Percentiles rank a stretch among this genome's conserved stretches.
These are phyloP conservation scores for Arctocebus calabarensis DNA, from an alignment of 2,797 vertebrate species.

Conservation along the genomic window DNA sequence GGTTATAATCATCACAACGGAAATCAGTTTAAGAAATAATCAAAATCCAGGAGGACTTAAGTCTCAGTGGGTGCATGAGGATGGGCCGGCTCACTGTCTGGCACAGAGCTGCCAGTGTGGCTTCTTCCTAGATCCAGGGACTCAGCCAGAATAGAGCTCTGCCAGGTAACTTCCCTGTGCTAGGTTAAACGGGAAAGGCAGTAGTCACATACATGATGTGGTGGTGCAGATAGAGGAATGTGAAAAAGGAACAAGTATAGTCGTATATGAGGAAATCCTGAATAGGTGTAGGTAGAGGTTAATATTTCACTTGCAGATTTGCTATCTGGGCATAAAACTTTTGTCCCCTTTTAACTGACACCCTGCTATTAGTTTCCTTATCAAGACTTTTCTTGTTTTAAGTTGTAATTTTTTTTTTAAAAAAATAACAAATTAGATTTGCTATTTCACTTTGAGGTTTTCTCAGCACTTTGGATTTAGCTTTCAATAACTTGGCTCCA, in stretches of 20 bases:
- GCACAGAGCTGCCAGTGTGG: background rate
- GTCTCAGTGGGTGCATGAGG: background rate
- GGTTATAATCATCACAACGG: background rate
- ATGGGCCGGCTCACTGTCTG: background rate
- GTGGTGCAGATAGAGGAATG: background rate
- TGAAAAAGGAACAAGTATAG: background rate
- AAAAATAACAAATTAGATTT: background rate
- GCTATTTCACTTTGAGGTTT: constrained; percentile 33
- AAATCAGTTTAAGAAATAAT: background rate
- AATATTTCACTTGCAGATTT: background rate
- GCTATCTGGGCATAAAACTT: background rate
- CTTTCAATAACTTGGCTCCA: constrained; percentile 39
- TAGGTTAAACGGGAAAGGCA: background rate
- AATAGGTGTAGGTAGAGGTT: background rate
- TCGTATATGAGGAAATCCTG: background rate
- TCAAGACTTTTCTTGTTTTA: background rate
- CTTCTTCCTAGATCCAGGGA: background rate
- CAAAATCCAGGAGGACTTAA: too few species aligned
- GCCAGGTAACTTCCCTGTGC: background rate
- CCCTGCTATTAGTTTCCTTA: background rate
- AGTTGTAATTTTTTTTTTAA: background rate
- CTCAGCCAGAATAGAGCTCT: background rate
- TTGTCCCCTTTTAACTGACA: background rate
- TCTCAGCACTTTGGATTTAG: background rate
- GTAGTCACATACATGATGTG: background rate